A percentile compares a stretch with the other conserved stretches of the same genome.
Evolutionary conservation across 2,797 vertebrate genomes (phyloP).

Genomic region (Enteromius mattozi): DNA sequence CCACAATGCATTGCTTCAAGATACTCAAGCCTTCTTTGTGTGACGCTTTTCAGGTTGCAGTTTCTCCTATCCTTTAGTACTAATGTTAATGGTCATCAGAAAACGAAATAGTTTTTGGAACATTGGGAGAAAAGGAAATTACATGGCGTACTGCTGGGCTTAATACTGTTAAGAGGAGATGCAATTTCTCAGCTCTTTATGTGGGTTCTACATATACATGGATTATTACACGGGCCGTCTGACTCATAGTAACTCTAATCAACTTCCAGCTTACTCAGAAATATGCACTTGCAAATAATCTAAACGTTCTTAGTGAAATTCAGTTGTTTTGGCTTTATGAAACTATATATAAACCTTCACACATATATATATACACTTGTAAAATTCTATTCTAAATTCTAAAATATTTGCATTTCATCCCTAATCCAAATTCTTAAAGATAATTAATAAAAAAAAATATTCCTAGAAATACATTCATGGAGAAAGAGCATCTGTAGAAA

Average conservation of each 20-base stretch:
- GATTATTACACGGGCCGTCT: constrained; percentile 33
- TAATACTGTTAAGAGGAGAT: constrained; percentile 27
- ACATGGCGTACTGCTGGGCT: constrained; percentile 28
- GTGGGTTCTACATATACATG: constrained; percentile 35
- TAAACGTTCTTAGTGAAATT: background rate
- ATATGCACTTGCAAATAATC: constrained; percentile 3
- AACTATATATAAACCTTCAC: background rate
- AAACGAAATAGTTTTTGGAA: constrained; percentile 19
- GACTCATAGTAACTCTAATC: constrained; percentile 38
- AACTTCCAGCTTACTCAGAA: constrained; percentile 16
- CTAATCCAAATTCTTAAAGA: background rate
- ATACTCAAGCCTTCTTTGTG: constrained; percentile 2
- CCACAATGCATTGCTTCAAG: constrained; percentile 32
- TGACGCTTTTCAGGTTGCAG: constrained; percentile 23
- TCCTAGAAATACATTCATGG: background rate
- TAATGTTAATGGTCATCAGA: constrained; percentile 29
- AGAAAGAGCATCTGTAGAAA: background rate
- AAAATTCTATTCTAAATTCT: too few relatives aligned
- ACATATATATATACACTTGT: too few relatives aligned
- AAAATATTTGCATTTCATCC: background rate
- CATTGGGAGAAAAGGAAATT: constrained; percentile 42
- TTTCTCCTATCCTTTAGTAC: background rate
- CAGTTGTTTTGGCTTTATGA: background rate
- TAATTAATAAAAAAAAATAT: background rate
- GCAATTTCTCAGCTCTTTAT: constrained; percentile 47